Evolutionary conservation across 2,888 invertebrate genomes (phyloP), one percentile per base, ranked within the genome.

Genomic region (Trisateles emortualis): DNA sequence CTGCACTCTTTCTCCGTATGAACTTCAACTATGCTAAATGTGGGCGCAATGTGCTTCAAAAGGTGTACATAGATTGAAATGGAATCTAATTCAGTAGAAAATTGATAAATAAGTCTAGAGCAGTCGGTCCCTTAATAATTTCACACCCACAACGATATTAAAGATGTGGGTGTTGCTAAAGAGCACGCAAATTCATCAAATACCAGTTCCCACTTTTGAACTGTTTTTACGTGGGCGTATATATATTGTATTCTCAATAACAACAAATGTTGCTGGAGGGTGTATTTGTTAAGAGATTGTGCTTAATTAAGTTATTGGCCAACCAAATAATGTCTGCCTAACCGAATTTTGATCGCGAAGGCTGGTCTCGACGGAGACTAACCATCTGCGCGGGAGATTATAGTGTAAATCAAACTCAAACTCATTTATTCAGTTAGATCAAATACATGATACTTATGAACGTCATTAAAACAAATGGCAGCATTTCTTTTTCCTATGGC

Each of bases 171-270:
- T 64, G 68, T 67, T 59, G 17, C 42, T 41, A 1, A 47, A 58
- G 55, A 55, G 66, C 57, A 61, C 65, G 64, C 63, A 53, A 71
- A 68, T 71, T 64, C 59, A 69, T 62, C 42, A 68, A 54, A 58
- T 45, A 48, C 55, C 64, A 64, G 64, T 61, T 55, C 58, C 59
- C 13, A 52, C 33, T 47, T 33, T 58, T 16, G 24, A 30, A 48
- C 57, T 57, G 63, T 54, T 54, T 70, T 68, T 64, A 56, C 47
- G 53, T 64, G 47, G 57, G 46, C 40, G 48, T 54, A 42, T 52
- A 55, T 50, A 58, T 19, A n/a, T 19, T 19, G 47, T 47, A 51
- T 29, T 47, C 44, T 51, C 46, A 58, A 49, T 50, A 52, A 59
- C 39, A 56, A 53, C 39, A 61, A 53, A 51, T 38, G 14, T 40